Evolutionary conservation across 2,113 vertebrate species (phyloP).

Genomic region (Callocephalon fimbriatum): DNA sequence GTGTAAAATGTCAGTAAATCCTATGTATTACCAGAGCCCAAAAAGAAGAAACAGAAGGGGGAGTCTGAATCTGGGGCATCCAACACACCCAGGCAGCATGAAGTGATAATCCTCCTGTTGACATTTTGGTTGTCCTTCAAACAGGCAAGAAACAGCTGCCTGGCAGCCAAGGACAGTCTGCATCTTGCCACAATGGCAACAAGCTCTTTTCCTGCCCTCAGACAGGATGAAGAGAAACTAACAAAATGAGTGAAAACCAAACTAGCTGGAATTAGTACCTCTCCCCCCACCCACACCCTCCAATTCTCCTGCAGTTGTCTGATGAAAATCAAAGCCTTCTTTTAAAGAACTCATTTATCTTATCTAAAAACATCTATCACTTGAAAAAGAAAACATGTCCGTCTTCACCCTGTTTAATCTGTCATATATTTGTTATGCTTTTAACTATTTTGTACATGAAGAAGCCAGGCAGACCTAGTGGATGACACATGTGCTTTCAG

Average conservation of each 20-base stretch:
- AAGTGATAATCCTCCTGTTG: neutral
- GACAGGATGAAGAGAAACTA: neutral
- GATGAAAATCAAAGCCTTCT: neutral
- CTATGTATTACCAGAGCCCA: neutral
- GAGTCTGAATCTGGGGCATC: neutral
- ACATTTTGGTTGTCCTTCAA: neutral
- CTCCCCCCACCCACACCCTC: too few species aligned
- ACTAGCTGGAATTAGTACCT: neutral
- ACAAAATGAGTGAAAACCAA: neutral
- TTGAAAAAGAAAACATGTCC: neutral
- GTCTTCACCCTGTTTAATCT: neutral
- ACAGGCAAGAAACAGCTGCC: neutral
- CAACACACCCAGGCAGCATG: neutral
- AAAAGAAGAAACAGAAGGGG: neutral
- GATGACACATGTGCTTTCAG: neutral
- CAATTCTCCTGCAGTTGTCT: neutral
- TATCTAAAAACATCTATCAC: neutral
- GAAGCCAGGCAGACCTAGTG: neutral
- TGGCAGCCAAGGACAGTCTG: neutral
- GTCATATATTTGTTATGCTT: neutral
- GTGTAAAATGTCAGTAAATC: neutral
- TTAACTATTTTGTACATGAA: neutral
- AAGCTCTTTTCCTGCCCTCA: neutral
- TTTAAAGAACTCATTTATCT: neutral
- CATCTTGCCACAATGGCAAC: neutral